These are phyloP conservation scores for Podarcis lilfordi DNA, from an alignment of 2,797 vertebrate genomes.

Conservation along the genomic window DNA sequence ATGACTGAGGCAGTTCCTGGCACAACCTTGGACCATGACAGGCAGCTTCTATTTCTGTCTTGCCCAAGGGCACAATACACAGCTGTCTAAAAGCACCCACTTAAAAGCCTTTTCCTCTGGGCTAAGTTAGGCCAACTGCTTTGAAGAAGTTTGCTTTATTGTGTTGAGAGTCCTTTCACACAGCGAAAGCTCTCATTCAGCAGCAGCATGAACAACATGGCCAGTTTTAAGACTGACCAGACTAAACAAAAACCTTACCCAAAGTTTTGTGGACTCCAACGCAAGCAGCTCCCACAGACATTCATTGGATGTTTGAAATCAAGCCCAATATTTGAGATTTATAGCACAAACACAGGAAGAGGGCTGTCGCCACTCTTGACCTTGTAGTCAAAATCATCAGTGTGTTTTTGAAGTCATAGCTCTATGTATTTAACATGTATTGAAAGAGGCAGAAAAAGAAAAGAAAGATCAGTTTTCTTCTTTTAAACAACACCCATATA, in stretches of 20 bases:
- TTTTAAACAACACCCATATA: not conserved
- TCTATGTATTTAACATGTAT: not conserved
- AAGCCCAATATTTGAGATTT: not conserved
- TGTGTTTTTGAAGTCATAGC: not conserved
- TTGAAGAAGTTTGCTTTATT: not conserved
- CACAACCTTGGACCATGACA: not conserved
- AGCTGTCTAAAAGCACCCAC: too few species aligned
- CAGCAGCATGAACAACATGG: not conserved
- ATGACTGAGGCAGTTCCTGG: not conserved
- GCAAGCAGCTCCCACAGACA: slow-evolving; percentile 29
- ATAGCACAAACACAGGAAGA: slow-evolving; percentile 20
- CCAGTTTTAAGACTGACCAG: slow-evolving; percentile 23
- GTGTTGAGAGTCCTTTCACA: slow-evolving; percentile 22
- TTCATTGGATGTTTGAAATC: not conserved
- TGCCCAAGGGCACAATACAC: not conserved
- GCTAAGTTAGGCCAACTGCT: not conserved
- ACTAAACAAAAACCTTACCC: slow-evolving; percentile 28
- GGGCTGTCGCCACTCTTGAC: not conserved
- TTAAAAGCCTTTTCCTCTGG: not conserved
- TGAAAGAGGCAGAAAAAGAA: not conserved
- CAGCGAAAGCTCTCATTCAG: not conserved
- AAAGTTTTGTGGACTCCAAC: slow-evolving; percentile 33
- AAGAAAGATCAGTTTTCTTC: too few species aligned
- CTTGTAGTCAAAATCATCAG: not conserved
- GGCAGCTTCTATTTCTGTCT: not conserved